Evolutionary conservation across 2,113 vertebrate genomes (phyloP).

Genomic region (Halichoeres trimaculatus): DNA sequence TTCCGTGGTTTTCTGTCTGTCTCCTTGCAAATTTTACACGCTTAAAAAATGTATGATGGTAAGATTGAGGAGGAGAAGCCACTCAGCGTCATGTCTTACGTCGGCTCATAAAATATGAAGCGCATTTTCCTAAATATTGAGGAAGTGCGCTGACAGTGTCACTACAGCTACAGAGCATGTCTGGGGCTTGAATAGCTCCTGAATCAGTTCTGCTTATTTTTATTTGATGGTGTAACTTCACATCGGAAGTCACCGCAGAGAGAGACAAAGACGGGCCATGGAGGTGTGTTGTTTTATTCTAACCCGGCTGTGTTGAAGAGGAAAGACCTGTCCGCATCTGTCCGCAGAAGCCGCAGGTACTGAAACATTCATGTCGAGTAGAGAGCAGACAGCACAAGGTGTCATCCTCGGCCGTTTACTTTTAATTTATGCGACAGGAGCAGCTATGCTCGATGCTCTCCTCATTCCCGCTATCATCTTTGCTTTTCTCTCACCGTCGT

Average conservation of each 20-base stretch:
- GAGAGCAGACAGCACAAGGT: neutral
- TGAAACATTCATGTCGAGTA: conserved; percentile 30
- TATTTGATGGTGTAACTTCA: neutral
- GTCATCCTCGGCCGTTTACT: conserved; percentile 1
- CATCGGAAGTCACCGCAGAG: neutral
- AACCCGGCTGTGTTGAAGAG: neutral
- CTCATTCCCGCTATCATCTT: neutral
- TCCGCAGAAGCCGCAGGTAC: conserved; percentile 32
- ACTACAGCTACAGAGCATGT: neutral
- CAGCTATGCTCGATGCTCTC: neutral
- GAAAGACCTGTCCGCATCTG: neutral
- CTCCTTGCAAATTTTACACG: neutral
- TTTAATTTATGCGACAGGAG: conserved; percentile 5
- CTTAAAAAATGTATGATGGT: neutral
- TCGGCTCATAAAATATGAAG: conserved; percentile 12
- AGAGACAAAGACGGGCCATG: neutral
- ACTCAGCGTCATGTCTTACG: conserved; percentile 16
- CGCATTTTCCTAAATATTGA: conserved; percentile 10
- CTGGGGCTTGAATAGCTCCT: rapidly evolving
- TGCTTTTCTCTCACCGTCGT: no score
- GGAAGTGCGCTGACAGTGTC: conserved; percentile 46
- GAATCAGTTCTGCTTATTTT: neutral
- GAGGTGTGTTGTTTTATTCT: neutral
- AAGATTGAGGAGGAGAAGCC: neutral
- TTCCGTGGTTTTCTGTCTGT: neutral